phyloP scores from a whole-genome alignment of 2,113 vertebrate genomes.

The Heteronetta atricapilla region DNA sequence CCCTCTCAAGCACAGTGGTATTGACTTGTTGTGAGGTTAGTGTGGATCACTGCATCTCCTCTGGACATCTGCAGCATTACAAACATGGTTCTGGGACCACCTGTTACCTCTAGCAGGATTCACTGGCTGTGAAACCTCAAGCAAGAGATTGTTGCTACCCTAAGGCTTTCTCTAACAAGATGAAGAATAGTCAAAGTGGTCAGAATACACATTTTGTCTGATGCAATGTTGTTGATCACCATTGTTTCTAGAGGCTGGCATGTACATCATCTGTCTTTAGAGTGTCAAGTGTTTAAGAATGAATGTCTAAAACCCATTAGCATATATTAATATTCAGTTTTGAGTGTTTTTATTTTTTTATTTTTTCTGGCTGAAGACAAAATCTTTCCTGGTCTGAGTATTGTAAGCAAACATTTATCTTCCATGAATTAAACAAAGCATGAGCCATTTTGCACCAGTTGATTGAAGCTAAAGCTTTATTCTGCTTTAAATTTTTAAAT shows the following conservation, averaged over 20 bases:
- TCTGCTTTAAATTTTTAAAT: neutral
- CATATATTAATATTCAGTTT: neutral
- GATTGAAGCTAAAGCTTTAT: neutral
- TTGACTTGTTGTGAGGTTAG: neutral
- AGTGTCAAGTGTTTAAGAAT: neutral
- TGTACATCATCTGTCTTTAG: neutral
- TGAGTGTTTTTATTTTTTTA: neutral
- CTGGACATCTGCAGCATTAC: neutral
- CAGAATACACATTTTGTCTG: neutral
- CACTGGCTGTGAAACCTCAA: neutral
- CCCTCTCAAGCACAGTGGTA: neutral
- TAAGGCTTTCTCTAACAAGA: neutral
- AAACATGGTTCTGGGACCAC: rapidly evolving
- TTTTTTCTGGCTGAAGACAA: neutral
- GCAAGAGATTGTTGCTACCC: neutral
- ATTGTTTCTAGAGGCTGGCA: neutral
- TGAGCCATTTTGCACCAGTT: neutral
- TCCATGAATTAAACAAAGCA: neutral
- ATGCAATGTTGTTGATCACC: neutral
- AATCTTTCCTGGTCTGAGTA: neutral
- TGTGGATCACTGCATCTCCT: neutral
- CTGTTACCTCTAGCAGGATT: neutral
- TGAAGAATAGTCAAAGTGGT: neutral
- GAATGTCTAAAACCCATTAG: neutral
- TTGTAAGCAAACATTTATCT: neutral